These are phyloP conservation scores for Tolmerus cingulatus DNA, from an alignment of 2,888 invertebrate genomes.

Conservation along the genomic window DNA sequence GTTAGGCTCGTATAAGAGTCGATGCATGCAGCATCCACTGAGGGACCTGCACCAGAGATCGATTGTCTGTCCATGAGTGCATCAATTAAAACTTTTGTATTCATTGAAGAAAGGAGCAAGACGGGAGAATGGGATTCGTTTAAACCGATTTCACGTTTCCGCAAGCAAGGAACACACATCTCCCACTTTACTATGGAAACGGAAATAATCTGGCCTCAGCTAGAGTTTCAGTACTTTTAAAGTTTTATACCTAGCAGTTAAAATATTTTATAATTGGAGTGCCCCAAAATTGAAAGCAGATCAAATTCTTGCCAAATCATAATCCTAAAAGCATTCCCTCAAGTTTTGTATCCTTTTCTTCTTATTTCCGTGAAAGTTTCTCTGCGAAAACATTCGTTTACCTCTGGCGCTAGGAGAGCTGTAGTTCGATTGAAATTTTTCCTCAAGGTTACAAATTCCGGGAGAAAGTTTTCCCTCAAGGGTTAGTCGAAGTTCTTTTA, in stretches of 20 bases:
- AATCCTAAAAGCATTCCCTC: neutral
- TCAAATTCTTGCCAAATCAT: neutral
- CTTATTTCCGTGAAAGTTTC: neutral
- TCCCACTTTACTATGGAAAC: neutral
- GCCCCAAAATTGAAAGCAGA: neutral
- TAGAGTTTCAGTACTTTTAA: neutral
- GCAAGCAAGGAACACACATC: neutral
- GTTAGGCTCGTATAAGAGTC: neutral
- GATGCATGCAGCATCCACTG: neutral
- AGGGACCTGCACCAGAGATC: neutral
- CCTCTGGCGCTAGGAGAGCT: neutral
- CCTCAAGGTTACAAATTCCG: neutral
- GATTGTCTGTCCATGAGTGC: neutral
- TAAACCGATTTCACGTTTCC: neutral
- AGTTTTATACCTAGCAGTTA: neutral
- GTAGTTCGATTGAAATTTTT: neutral
- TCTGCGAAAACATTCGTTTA: neutral
- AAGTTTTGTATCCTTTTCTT: neutral
- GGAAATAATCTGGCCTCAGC: neutral
- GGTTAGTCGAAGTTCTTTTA: neutral
- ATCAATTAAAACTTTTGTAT: constrained; percentile 29
- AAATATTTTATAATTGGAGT: neutral
- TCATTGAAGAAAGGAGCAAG: neutral
- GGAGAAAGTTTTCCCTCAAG: neutral
- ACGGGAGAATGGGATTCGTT: neutral